These are phyloP conservation scores for Potamarius usumacintae DNA, from an alignment of 2,113 vertebrate genomes.

Conservation along the genomic window DNA sequence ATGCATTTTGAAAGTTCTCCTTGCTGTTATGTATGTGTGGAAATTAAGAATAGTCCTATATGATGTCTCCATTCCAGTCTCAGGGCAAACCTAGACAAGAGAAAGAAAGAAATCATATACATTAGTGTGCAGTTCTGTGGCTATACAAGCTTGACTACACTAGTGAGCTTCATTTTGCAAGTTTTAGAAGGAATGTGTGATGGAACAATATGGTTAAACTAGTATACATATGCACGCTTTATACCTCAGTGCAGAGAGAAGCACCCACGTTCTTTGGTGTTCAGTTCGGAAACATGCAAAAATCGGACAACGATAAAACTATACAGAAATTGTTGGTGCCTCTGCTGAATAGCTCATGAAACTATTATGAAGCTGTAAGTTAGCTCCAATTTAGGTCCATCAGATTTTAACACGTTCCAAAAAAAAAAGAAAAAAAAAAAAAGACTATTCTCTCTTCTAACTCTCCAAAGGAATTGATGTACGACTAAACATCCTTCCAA, in stretches of 20 bases:
- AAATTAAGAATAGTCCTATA: neutral
- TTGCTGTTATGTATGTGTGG: neutral
- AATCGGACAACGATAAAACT: neutral
- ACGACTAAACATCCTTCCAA: neutral
- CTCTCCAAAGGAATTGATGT: neutral
- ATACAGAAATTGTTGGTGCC: neutral
- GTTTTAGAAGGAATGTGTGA: neutral
- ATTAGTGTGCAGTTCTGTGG: neutral
- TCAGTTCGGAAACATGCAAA: neutral
- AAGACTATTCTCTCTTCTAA: neutral
- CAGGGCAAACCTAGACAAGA: constrained; percentile 65
- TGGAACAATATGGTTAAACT: neutral
- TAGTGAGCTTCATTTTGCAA: neutral
- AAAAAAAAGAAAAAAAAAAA: too few species aligned
- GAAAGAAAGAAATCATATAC: neutral
- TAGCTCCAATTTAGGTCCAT: neutral
- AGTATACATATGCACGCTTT: neutral
- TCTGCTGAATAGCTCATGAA: neutral
- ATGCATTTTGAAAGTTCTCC: neutral
- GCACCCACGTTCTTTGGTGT: neutral
- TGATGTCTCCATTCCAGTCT: constrained; percentile 37
- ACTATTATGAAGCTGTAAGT: neutral
- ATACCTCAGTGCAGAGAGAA: neutral
- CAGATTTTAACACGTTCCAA: neutral
- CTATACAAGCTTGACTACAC: neutral